These are phyloP conservation scores for Microtus montanus DNA, from an alignment of 2,113 vertebrate species.

Conservation along the genomic window DNA sequence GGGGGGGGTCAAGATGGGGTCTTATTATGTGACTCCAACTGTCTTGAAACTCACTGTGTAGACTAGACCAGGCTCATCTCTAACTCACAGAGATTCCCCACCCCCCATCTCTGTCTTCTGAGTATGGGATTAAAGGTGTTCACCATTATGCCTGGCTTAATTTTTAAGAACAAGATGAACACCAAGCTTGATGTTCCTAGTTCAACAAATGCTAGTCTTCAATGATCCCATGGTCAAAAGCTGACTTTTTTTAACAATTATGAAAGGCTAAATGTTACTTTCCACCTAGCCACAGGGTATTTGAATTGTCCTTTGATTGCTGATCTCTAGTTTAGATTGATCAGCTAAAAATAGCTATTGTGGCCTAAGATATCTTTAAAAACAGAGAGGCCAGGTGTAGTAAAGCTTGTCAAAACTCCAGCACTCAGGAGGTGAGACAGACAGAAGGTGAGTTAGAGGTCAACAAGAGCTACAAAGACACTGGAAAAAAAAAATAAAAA, in stretches of 20 bases:
- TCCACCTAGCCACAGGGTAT: not conserved
- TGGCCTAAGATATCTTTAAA: not conserved
- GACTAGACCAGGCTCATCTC: not conserved
- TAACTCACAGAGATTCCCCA: not conserved
- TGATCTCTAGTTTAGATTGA: not conserved
- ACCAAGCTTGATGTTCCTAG: not conserved
- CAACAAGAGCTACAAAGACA: not conserved
- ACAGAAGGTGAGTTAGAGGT: not conserved
- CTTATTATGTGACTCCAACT: not conserved
- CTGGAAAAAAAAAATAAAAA: not conserved
- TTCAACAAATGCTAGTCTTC: not conserved
- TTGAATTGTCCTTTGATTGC: slow-evolving; percentile 4
- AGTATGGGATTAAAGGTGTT: not conserved
- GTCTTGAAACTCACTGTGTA: not conserved
- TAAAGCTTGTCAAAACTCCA: not conserved
- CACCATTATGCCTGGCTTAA: not conserved
- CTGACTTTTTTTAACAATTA: not conserved
- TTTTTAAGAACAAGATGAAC: not conserved
- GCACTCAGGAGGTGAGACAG: not conserved
- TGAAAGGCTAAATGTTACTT: not conserved
- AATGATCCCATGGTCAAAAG: not conserved
- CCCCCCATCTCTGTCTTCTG: not conserved
- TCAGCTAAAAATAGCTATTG: slow-evolving; percentile 12
- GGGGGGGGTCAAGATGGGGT: not conserved
- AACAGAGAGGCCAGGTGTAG: not conserved